Base-by-base conservation (phyloP, 2,888 invertebrate genomes). In the Polyploca ridens region DNA sequence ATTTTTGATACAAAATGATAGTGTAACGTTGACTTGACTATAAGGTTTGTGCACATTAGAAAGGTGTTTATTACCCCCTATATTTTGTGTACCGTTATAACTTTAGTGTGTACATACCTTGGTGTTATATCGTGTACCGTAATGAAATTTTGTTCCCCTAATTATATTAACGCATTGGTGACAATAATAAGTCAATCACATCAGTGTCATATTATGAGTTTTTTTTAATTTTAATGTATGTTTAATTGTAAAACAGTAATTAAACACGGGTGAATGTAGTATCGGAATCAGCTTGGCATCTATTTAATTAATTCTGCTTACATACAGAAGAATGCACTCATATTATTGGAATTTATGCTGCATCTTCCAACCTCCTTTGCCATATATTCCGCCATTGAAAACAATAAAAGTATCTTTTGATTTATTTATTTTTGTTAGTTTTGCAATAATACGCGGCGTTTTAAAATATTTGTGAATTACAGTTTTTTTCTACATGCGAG, bases 161-260 rank as follows among this genome's bases (percentile, higher is more conserved):
- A 71, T 69, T 70, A 69, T 62, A 49, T 19, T 54, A 69, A 68
- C 71, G 65, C 71, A 78, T 79, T 78, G 76, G 75, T 85, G 87
- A 89, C 87, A 88, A 85, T 89, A 84, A 87, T 75, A 72, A 83
- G 86, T 88, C 86, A 86, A 86, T 85, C 82, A 81, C 79, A 80
- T 84, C 83, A 81, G 88, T 90, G 89, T 91, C 88, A 89, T 90
- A 87, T 82, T 60, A 57, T 62, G 54, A 13, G 62, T 58, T 59
- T 49, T 49, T n/a, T 46, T 46, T 65, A 62, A 67, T 70, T 63
- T 69, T 66, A 66, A 61, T 35, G 35, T 35, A 33, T 54, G 61
- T 11, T 61, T 59, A 35, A 33, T 44, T 14, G 10, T 60, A 14
- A 38, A 38, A 44, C 60, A 33, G 16, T 69, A 75, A 75, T 74